A percentile compares a stretch with the other conserved stretches of the same genome.
Evolutionary conservation across 2,113 vertebrate genomes (phyloP).

Genomic region (Chaetodon auriga): DNA sequence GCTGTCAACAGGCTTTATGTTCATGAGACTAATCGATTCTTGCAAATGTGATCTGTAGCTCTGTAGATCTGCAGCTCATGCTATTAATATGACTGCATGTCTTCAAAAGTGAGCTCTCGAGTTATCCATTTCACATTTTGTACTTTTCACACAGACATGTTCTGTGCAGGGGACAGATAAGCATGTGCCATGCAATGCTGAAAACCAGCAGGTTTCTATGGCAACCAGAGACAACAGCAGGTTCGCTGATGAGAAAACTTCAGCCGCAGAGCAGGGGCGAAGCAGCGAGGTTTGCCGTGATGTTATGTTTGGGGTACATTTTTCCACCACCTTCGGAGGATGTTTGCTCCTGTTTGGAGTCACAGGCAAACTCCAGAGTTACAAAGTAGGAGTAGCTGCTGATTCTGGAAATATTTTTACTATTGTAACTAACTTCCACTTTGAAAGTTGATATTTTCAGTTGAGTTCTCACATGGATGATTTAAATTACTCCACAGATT

Average conservation of each 20-base stretch:
- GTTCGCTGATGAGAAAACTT: conserved; percentile 13
- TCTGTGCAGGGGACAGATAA: conserved; percentile 4
- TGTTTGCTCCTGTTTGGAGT: background rate
- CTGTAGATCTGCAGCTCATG: background rate
- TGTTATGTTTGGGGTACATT: background rate
- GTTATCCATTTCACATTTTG: conserved; percentile 6
- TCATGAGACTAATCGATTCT: background rate
- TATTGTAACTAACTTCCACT: background rate
- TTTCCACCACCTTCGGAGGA: background rate
- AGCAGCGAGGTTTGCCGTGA: background rate
- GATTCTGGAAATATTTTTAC: background rate
- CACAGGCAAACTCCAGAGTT: background rate
- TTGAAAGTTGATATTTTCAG: background rate
- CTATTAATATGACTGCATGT: background rate
- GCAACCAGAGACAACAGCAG: conserved; percentile 31
- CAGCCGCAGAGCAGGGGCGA: background rate
- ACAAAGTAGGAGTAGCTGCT: background rate
- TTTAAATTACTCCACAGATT: background rate
- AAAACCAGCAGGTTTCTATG: conserved; percentile 41
- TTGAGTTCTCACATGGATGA: background rate
- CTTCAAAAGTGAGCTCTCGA: background rate
- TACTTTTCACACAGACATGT: conserved; percentile 13
- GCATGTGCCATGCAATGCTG: background rate
- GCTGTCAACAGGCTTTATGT: background rate
- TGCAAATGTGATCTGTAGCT: background rate